Evolutionary conservation across 2,888 invertebrate genomes (phyloP).

Genomic region (Tipula confusa): DNA sequence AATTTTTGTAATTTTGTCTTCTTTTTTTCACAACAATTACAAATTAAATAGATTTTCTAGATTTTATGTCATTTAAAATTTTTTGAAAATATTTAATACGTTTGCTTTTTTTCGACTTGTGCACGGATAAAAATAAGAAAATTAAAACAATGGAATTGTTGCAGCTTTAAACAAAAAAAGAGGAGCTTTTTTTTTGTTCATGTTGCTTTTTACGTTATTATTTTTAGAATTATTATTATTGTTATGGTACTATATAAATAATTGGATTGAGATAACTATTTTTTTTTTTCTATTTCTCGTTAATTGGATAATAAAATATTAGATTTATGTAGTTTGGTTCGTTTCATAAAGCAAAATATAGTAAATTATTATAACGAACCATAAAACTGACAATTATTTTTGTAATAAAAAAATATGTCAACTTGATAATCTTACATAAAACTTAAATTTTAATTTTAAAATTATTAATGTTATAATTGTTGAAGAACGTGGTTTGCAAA

Average conservation of each 20-base stretch:
- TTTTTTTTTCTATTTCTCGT: no score
- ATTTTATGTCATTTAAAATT: background rate
- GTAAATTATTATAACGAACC: background rate
- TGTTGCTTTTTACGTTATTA: background rate
- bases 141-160: background rate
- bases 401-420: no score
- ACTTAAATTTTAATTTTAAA: no score
- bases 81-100: background rate
- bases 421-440: no score
- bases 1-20: background rate
- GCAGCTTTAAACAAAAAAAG: background rate
- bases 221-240: background rate
- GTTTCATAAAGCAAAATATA: background rate
- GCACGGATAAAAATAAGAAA: background rate
- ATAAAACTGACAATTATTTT: background rate
- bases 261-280: constrained; percentile 12
- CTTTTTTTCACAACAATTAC: background rate
- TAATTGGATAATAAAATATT: constrained; percentile 14
- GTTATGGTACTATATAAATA: background rate
- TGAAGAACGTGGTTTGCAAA: no score
- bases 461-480: no score
- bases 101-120: background rate
- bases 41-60: background rate
- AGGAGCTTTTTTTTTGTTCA: background rate
- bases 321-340: background rate